Evolutionary conservation across 2,888 invertebrate genomes (phyloP).

Genomic region (Amiota communis): DNA sequence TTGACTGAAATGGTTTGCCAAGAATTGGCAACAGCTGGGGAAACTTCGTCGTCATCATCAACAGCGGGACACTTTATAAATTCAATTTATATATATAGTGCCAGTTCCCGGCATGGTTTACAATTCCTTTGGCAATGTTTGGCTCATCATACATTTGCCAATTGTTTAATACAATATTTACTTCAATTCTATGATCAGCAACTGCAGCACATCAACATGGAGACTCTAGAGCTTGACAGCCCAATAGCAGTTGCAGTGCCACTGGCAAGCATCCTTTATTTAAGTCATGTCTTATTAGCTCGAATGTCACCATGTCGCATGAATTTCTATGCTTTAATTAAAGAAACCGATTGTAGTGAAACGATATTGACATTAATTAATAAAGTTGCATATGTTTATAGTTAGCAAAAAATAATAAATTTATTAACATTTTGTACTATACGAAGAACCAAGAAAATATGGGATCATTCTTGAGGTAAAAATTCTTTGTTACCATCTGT

Average conservation of each 20-base stretch:
- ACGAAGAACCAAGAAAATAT: too few relatives aligned
- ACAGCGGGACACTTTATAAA: conserved; percentile 44
- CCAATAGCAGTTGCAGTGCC: conserved; percentile 33
- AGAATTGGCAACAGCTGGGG: not conserved
- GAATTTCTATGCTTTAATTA: conserved; percentile 40
- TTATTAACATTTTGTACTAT: not conserved
- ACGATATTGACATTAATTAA: conserved; percentile 49
- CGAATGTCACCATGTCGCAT: conserved; percentile 50
- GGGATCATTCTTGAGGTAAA: conserved; percentile 34
- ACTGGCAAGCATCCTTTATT: conserved; percentile 45
- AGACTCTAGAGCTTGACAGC: conserved; percentile 34
- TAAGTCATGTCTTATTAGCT: conserved; percentile 50
- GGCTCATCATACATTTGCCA: conserved; percentile 43
- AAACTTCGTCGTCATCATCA: not conserved
- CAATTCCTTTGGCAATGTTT: conserved; percentile 45
- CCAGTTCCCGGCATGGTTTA: conserved; percentile 32
- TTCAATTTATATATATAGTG: conserved; percentile 43
- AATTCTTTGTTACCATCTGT: conserved; percentile 49
- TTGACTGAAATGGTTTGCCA: conserved; percentile 48
- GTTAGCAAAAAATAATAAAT: conserved; percentile 34
- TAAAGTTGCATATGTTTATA: conserved; percentile 57
- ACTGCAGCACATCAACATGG: conserved; percentile 40
- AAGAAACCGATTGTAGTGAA: conserved; percentile 28
- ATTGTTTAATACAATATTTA: conserved; percentile 43
- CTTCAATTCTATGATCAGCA: conserved; percentile 47